These are phyloP conservation scores for Nezara viridula DNA, from an alignment of 2,888 invertebrate genomes.

Conservation along the genomic window DNA sequence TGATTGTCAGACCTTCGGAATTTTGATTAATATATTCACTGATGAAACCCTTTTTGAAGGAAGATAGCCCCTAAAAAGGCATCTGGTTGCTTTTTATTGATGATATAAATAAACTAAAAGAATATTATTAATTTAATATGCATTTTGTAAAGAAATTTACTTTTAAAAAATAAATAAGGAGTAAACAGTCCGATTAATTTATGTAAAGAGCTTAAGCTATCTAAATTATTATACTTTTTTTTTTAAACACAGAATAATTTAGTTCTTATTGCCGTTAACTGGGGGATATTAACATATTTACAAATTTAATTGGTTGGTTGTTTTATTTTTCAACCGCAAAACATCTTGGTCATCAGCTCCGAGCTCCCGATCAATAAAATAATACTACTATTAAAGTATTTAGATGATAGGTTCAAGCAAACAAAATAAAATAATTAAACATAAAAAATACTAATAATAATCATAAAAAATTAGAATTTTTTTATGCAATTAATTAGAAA, in stretches of 20 bases:
- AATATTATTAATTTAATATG: background rate
- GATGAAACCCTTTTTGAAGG: background rate
- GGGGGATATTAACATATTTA: background rate
- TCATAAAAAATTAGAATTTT: no score
- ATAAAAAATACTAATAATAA: no score
- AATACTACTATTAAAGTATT: no score
- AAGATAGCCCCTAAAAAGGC: background rate
- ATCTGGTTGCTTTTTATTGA: background rate
- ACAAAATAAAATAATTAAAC: no score
- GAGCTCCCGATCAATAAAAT: no score
- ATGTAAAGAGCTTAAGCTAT: no score
- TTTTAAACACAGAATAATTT: background rate
- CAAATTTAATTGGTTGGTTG: background rate
- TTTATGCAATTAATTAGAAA: no score
- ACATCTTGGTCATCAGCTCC: no score
- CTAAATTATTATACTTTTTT: background rate
- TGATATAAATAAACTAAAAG: background rate
- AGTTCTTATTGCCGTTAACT: background rate
- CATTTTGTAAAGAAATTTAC: background rate
- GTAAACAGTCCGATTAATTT: background rate
- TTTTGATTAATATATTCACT: conserved; percentile 8
- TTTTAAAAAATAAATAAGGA: background rate
- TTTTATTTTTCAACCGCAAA: no score
- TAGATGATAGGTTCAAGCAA: no score
- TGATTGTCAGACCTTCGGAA: background rate